Evolutionary conservation across 1,140 invertebrate genomes (phyloP), one percentile per base, ranked within the genome.

Genomic region (Panulirus ornatus): DNA sequence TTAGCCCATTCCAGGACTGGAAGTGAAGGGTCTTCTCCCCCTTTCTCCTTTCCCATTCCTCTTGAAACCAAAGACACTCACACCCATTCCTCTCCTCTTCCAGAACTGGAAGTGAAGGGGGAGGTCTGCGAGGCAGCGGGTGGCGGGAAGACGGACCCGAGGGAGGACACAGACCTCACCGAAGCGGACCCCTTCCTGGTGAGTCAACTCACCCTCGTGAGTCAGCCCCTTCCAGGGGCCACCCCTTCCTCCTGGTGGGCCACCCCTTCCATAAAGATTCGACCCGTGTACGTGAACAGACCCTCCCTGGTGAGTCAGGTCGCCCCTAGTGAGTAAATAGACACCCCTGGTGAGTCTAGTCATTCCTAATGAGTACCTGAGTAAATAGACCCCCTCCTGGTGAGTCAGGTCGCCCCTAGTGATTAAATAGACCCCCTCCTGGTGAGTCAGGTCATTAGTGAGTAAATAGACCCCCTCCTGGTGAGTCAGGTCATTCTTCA

Each of bases 111-210:
- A 38, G 58, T 44, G 38, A 71, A 71, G 40, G 63, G 82, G 1
- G 22, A 42, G 2, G 38, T 36, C 27, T 30, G 58, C 0, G 82
- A 84, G 42, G 63, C 22, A 22, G 44, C 42, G 27, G 2, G 34
- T 8, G 71, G 58, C 22, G 44, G 34, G 19, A 38, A 84, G 58
- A 44, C n/a, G 0, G 82, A 70, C 22, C 14, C 14, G 2, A 40
- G 70, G 38, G 63, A 84, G 9, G 71, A 66, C 36, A 30, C 58
- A 0, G 82, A 70, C 36, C 38, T 84, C 11, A 84, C 58, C 58
- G 82, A 84, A 27, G 58, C 82, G 0, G 82, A 84, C 22, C 82
- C 82, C 8, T 84, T 84, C 82, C 63, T 84, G 58, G 82, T 84
- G 63, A 84, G 82, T 84, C 16, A 19, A 19, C 19, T 22, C 54